Evolutionary conservation across 2,113 vertebrate species (phyloP), one percentile per base, ranked within the genome.

Genomic region (Numenius arquata): DNA sequence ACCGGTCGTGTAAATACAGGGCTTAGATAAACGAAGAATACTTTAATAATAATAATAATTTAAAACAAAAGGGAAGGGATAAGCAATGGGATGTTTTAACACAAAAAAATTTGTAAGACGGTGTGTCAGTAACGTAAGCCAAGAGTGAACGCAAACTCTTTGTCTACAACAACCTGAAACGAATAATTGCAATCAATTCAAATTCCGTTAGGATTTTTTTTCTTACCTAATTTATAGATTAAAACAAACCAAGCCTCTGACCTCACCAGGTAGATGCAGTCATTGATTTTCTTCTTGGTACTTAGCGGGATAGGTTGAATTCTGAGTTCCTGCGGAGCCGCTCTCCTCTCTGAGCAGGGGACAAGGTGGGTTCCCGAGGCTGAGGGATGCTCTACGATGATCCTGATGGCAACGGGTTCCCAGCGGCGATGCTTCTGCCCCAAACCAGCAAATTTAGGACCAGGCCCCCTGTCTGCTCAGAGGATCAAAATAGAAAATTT

Each of bases 361-460:
- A 45, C 13, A 15, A 74, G 27, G 15, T 21, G 52, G 19, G 10
- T n/a, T 52, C 55, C 19, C 2, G 0, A 20, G 43, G n/a, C 7
- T 1, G 34, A 30, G 30, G 0, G 12, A 4, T 38, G 52, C 53
- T 19, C 6, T 27, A 4, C 3, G 0, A 2, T 2, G 8, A 43
- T 21, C 38, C 78, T 8, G 13, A 9, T 15, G 41, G 38, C 7
- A 30, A 22, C 23, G 5, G 11, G 27, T 26, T 50, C 50, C 13
- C 19, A 1, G 3, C 5, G 12, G 21, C 4, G 9, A 32, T 38
- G 32, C 12, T 67, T 17, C 82, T 55, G 59, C 66, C 3, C 40
- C 40, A 5, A 58, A 29, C n/a, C 70, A 58, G 40, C 19, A 68
- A 40, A n/a, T 62, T 77, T 22, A 21, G 41, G 25, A 30, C 26